Evolutionary conservation across 1,140 invertebrate species (phyloP), one percentile per base, ranked within the genome.

Genomic region (Drosophila arawakana): DNA sequence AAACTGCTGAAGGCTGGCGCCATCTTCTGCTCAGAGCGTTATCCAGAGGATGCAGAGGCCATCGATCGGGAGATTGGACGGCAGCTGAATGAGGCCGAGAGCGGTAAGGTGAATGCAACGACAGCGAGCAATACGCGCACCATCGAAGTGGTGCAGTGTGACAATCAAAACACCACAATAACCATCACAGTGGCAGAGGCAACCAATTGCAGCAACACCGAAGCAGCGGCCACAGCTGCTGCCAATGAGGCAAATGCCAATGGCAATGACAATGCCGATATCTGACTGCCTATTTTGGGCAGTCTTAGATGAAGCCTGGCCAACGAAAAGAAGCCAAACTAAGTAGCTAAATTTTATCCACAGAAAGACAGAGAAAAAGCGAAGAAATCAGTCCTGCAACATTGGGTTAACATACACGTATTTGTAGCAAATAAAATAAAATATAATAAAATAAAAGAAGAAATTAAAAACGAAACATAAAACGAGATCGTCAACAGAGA

Each of bases 1-100:
- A 94, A 94, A 76, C 75, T 94, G 2, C 69, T 92, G 0, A 90
- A 90, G 39, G 91, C 91, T 3, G 91, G 91, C 7, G 91, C 91
- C 55, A 92, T 92, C 7, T 92, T 92, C 49, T 92, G 91, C 54
- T 92, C 91, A 37, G 91, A 92, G 59, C 91, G 91, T 5, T 92
- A 92, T 84, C 91, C 91, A 11, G 91, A 92, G 41, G 91, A 92
- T 63, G 91, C 91, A 11, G 91, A 92, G 73, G 91, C 88, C 57
- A 92, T 92, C 25, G 91, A 92, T 69, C 76, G 82, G 21, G 91
- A 92, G 74, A 92, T 92, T 11, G 89, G 85, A 1, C 57, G 91
- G 0, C 91, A 92, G 67, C 49, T 91, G 34, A 92, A 91, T 47
- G 80, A 86, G 65, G 81, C 74, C 7, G 81, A 81, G 65, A 85